Evolutionary conservation across 2,888 invertebrate species (phyloP).

Genomic region (Netelia melanura): DNA sequence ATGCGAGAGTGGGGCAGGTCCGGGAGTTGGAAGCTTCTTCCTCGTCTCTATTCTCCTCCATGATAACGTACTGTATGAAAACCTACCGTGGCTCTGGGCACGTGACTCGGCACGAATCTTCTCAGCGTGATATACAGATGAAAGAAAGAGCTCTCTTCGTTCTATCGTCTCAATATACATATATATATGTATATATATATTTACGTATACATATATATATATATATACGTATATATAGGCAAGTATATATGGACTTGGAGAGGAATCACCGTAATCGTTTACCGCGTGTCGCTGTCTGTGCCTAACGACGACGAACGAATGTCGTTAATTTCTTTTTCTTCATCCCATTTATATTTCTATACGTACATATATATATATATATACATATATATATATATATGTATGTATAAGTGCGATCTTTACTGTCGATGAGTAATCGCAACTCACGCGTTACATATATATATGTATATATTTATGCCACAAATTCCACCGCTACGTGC

Average conservation of each 20-base stretch:
- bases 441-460: slow-evolving; percentile 23
- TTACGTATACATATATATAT: slow-evolving; percentile 16
- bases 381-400: neutral
- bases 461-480: neutral
- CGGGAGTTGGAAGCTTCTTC: slow-evolving; percentile 32
- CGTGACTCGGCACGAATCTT: slow-evolving; percentile 63
- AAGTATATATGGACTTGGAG: slow-evolving; percentile 29
- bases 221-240: slow-evolving; percentile 23
- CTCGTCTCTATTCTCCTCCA: slow-evolving; percentile 47
- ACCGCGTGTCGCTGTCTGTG: slow-evolving; percentile 57
- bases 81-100: slow-evolving; percentile 49
- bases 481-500: slow-evolving; percentile 45
- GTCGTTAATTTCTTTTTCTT: slow-evolving; percentile 62
- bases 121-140: slow-evolving; percentile 41
- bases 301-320: slow-evolving; percentile 59
- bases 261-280: slow-evolving; percentile 64
- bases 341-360: slow-evolving; percentile 50
- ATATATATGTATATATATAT: slow-evolving; percentile 28
- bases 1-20: slow-evolving; percentile 56
- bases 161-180: slow-evolving; percentile 46
- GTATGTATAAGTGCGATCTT: slow-evolving; percentile 26
- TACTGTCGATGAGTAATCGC: slow-evolving; percentile 53
- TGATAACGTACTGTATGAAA: slow-evolving; percentile 37
- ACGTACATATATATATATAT: slow-evolving; percentile 1
- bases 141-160: slow-evolving; percentile 61